Evolutionary conservation across 2,888 invertebrate genomes (phyloP), one percentile per base, ranked within the genome.

Genomic region (Scrobipalpa costella): DNA sequence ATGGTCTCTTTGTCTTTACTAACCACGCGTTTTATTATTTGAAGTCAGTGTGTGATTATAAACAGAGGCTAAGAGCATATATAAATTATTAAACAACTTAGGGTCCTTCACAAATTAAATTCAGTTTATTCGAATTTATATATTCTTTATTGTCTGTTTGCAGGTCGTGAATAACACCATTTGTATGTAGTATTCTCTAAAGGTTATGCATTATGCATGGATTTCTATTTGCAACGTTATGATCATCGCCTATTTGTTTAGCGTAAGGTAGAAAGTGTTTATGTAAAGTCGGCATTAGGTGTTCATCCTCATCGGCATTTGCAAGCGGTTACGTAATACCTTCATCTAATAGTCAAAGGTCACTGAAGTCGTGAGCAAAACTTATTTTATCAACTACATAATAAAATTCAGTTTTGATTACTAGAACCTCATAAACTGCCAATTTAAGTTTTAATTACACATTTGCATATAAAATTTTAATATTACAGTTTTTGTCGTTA

Each of bases 251-350:
- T 69, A 76, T 72, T 75, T 74, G 77, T 75, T 79, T 70, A 73
- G 69, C 68, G 68, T 67, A 70, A 73, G 77, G 77, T 86, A 83
- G 88, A 88, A 88, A 88, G 87, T 84, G 86, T 88, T 86, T 85
- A 85, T 82, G 81, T 81, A 83, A 84, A 85, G 73, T 57, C 66
- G 64, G 67, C 67, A 71, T 71, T 71, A 65, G 69, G 68, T 74
- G 83, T 78, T 83, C 84, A 86, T 89, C 88, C 78, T 83, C 78
- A 67, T 73, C 73, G 72, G 73, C 73, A 82, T 86, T 86, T 85
- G 84, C 85, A 83, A 81, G 75, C 70, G 68, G 71, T 89, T 89
- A 77, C 83, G 84, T 81, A 88, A 88, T 78, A 78, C 73, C 80
- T 79, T 80, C 81, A 83, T 83, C 79, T 74, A 67, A 64, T 67